phyloP scores from a whole-genome alignment of 2,888 invertebrate species.

The Aphodius granarius region DNA sequence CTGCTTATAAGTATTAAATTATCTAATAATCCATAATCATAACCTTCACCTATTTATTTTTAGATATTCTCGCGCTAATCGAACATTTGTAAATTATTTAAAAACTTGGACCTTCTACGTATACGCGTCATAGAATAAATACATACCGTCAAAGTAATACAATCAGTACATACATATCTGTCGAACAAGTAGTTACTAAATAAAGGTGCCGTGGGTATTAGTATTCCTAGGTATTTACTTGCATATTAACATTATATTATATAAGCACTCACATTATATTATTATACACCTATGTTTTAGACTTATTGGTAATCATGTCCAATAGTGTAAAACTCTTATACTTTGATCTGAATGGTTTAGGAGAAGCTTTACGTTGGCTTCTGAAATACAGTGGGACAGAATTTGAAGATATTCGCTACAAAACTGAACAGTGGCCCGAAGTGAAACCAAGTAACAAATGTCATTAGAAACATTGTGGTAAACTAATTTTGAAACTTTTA shows the following conservation, averaged over 20 bases:
- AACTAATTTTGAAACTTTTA: constrained; percentile 40
- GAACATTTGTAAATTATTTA: no score
- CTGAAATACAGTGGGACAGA: constrained; percentile 20
- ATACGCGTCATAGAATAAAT: no score
- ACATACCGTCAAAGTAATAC: no score
- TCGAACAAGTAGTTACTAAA: neutral
- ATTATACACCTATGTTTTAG: neutral
- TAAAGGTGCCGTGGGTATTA: no score
- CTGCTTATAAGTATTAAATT: no score
- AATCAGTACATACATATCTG: neutral
- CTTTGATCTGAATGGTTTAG: constrained; percentile 43
- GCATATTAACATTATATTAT: no score
- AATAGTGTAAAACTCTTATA: constrained; percentile 38
- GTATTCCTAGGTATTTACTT: no score
- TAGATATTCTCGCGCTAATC: no score
- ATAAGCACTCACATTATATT: no score
- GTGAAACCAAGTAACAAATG: constrained; percentile 28
- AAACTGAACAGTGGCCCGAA: constrained; percentile 22
- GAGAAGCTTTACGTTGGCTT: constrained; percentile 22
- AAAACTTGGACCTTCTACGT: no score
- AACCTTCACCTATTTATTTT: no score
- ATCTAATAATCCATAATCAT: no score
- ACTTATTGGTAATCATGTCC: neutral
- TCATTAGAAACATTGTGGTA: neutral
- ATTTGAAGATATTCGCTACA: constrained; percentile 22